Base-by-base conservation (phyloP, 2,888 invertebrate species). In the Plusia festucae region DNA sequence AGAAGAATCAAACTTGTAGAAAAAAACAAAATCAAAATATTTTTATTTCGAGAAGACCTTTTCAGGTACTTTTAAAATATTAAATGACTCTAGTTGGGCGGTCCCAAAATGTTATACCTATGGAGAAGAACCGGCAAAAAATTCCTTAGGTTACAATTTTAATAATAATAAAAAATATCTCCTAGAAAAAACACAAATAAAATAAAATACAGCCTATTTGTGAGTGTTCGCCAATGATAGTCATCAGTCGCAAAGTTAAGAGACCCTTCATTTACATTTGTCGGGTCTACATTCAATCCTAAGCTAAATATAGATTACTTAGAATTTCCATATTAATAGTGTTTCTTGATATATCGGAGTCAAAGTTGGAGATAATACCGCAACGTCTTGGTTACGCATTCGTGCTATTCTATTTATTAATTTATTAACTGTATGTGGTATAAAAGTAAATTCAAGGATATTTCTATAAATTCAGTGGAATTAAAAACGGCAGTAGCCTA, bases 261-360 rank as follows among this genome's bases (percentile, higher is more conserved):
- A 46, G 20, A 18, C 18, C 20, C 20, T 11, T 49, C 18, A 20
- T 49, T 49, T 49, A 9, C 46, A 49, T 49, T 49, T 49, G 20
- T 49, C 46, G 46, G 46, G 46, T 49, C 46, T 20, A 49, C 11
- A 11, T 49, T 20, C 11, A 49, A 49, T 11, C 1, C 20, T 49
- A 20, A 49, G 46, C 46, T 49, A 49, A 49, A 49, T 49, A 49
- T 49, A 49, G 46, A 11, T 20, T 49, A 49, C 46, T 20, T 3
- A 49, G 46, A 49, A 49, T 49, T 49, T 49, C 46, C 20, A 49
- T 46, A 46, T 18, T 46, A 16, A 46, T 46, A 46, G 27, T 30
- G 20, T 18, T 49, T 18, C 13, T 49, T 3, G 9, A 0, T 16
- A 20, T 40, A 11, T 49, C 4, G 11, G 18, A 18, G 18, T 18